Evolutionary conservation across 2,797 vertebrate species (phyloP), one percentile per base, ranked within the genome.

Genomic region (Bradypodion pumilum): DNA sequence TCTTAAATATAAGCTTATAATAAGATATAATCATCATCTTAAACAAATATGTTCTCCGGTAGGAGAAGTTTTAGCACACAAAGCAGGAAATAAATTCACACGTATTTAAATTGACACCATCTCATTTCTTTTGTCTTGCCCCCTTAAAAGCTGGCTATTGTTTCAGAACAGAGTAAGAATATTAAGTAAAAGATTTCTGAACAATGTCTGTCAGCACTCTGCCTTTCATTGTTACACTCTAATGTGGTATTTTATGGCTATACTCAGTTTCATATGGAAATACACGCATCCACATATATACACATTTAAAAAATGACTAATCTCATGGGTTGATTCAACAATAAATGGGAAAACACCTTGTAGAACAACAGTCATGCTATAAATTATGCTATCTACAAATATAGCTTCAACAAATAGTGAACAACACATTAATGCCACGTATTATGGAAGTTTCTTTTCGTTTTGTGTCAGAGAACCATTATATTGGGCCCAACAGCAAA

Each of bases 1-100:
- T 90, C 91, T 92, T 92, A 94, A 93, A 80, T 29, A 84, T 93
- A 93, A 94, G 93, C 92, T 91, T 88, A 90, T 92, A 92, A 92
- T 93, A 90, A 91, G 91, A 94, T 92, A 90, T 93, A 84, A 94
- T 83, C 79, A 92, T 80, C 60, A 76, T 91, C 88, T 92, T 93
- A 91, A 93, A 94, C 90, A 94, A 92, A 91, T 86, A 59, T 25
- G 65, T 89, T 90, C 85, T 44, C 91, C 79, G 82, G 81, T 85
- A 90, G 90, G 83, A 90, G 87, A 91, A 90, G 86, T 89, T 93
- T 82, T 88, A 89, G 72, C 69, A 90, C 81, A 84, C 80, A 89
- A 92, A 91, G 82, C 0, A 86, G 83, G 23, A 84, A 91, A 91
- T 88, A 0, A 83, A 84, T 91, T 91, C 83, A 86, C 35, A 84